Percentiles rank a stretch among this genome's conserved stretches.
Conservation (phyloP, 2,113 vertebrate species). For the Nothobranchius kuhntae region DNA sequence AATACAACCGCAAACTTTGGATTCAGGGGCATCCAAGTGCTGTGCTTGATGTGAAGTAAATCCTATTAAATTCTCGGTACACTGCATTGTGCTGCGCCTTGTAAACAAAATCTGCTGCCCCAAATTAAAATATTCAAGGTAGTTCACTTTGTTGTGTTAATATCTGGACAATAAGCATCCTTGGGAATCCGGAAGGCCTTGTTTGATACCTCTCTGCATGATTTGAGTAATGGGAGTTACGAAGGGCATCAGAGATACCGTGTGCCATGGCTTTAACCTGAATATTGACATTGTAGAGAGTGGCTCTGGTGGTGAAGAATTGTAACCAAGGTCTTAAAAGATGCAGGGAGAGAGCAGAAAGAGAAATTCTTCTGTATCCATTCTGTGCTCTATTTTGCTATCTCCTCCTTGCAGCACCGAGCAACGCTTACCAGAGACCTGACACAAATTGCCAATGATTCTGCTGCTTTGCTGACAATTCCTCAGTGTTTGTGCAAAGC, state of each 20-base stretch:
- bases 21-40: conserved; percentile 51
- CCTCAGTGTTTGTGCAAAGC: conserved; percentile 76
- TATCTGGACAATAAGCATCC: conserved; percentile 37
- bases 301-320: conserved; percentile 21
- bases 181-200: conserved; percentile 19
- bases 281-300: conserved; percentile 25
- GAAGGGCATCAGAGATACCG: conserved; percentile 4
- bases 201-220: neutral
- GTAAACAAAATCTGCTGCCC: conserved; percentile 57
- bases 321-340: conserved; percentile 44
- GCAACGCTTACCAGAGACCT: conserved; percentile 73
- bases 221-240: conserved; percentile 10
- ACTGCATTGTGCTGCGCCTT: conserved; percentile 60
- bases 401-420: conserved; percentile 76
- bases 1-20: conserved; percentile 62
- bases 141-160: conserved; percentile 55
- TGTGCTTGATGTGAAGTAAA: conserved; percentile 72
- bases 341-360: conserved; percentile 38
- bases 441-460: conserved; percentile 81
- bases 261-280: conserved; percentile 40
- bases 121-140: conserved; percentile 61
- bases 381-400: conserved; percentile 74
- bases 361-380: conserved; percentile 76
- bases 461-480: conserved; percentile 71
- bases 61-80: conserved; percentile 69